Evolutionary conservation across 2,113 vertebrate genomes (phyloP).

Genomic region (Erpornis zantholeuca): DNA sequence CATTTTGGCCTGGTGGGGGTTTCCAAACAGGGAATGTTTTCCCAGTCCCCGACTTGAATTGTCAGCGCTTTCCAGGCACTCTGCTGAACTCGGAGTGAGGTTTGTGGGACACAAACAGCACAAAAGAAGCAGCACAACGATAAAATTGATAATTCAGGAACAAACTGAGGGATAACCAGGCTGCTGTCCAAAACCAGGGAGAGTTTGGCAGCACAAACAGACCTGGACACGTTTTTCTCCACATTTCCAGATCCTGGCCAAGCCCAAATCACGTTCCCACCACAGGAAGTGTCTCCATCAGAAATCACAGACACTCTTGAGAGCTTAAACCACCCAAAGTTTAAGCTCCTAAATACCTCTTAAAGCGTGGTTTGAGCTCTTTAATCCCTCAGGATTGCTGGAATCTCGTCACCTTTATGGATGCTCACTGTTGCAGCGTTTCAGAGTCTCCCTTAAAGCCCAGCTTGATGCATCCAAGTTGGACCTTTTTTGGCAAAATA

Average conservation of each 20-base stretch:
- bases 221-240: rapidly evolving
- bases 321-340: not conserved
- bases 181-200: not conserved
- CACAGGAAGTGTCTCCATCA: not conserved
- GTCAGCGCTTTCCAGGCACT: rapidly evolving
- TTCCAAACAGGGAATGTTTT: not conserved
- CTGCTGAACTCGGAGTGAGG: rapidly evolving
- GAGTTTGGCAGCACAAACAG: not conserved
- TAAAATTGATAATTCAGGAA: not conserved
- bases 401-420: not conserved
- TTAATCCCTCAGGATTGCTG: not conserved
- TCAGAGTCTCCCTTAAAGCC: not conserved
- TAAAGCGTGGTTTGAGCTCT: not conserved
- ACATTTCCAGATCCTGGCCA: not conserved
- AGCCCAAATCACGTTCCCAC: not conserved
- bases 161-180: not conserved
- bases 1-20: no score
- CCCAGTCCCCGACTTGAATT: not conserved
- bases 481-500: not conserved
- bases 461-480: not conserved
- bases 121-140: rapidly evolving
- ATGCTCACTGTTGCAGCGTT: not conserved
- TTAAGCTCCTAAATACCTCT: not conserved
- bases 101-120: not conserved
- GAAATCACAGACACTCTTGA: not conserved